Evolutionary conservation across 2,797 vertebrate species (phyloP), one percentile per base, ranked within the genome.

Genomic region (Darevskia mixta): DNA sequence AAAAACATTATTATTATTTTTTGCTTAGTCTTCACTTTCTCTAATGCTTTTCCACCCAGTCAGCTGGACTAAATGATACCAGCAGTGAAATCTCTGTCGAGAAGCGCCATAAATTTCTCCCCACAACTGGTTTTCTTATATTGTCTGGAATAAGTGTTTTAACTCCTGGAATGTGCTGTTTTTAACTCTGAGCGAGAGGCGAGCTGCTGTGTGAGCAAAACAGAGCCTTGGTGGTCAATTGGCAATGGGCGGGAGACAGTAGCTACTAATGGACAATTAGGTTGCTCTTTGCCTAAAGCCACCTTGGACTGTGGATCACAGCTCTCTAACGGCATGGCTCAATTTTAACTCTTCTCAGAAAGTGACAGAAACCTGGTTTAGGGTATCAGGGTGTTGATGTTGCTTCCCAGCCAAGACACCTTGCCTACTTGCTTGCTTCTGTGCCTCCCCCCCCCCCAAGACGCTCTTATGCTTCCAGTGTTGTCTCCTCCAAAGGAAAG

Each of bases 21-120:
- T 76, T 27, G 86, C 85, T 79, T 66, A 64, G 85, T 69, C 82
- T 75, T 89, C 69, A 41, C 45, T 89, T 82, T 69, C 72, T 81
- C 20, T 86, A 66, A 3, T 80, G 86, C 86, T 87, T 73, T 90
- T 69, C 87, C 90, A 86, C 82, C 87, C 79, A 4, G 79, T 94
- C 88, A 73, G 61, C 78, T 41, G 79, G 38, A 0, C 11, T 49
- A 88, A 86, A 43, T 15, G 82, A 35, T 76, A 61, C 79, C 35
- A 87, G 71, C 87, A 84, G 25, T 45, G 73, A 92, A 61, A 43
- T 78, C 61, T 87, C 82, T 86, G 83, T 45, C 35, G n/a, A 43
- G 76, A 25, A 66, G 32, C 43, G 6, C 69, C 11, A 1, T 83
- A 72, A 67, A 82, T 88, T 87, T 86, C 61, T 67, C 38, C 64